phyloP scores from a whole-genome alignment of 1,140 invertebrate species.

The Branchinecta lindahli region DNA sequence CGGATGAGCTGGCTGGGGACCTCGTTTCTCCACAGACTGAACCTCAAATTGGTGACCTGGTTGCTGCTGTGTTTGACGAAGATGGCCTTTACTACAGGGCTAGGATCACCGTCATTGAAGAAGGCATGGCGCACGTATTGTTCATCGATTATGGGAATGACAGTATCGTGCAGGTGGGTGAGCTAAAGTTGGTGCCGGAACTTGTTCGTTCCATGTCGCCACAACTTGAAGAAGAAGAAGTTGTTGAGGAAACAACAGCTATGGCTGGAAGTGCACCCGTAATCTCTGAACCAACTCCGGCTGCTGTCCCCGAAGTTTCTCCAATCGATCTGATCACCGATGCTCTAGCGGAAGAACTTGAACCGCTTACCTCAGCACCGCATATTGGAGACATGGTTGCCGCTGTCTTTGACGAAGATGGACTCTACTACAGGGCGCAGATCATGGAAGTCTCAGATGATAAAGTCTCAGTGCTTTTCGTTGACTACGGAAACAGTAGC shows the following conservation, averaged over 20 bases:
- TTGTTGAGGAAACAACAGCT: too few species aligned
- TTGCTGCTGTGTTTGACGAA: conserved; percentile 16
- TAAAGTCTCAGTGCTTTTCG: conserved; percentile 54
- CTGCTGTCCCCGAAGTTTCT: neutral
- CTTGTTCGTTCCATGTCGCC: neutral
- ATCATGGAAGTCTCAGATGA: conserved; percentile 48
- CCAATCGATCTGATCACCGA: neutral
- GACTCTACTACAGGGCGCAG: conserved; percentile 59
- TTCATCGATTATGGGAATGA: conserved; percentile 40
- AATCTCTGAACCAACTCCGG: neutral
- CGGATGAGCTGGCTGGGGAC: neutral
- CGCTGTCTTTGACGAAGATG: conserved; percentile 44
- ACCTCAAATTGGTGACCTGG: conserved; percentile 10
- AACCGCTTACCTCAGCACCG: neutral
- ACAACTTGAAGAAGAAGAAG: neutral
- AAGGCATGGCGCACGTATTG: conserved; percentile 29
- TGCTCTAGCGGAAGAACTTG: neutral
- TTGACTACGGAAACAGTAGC: conserved; percentile 59
- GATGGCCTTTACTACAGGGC: conserved; percentile 30
- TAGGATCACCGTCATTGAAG: conserved; percentile 28
- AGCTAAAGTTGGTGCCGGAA: conserved; percentile 27
- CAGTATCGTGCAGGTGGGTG: conserved; percentile 29
- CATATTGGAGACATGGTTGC: neutral
- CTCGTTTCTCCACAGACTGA: conserved; percentile 9
- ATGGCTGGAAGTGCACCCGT: neutral